phyloP scores from a whole-genome alignment of 2,888 invertebrate genomes.

The Prenolepis imparis region DNA sequence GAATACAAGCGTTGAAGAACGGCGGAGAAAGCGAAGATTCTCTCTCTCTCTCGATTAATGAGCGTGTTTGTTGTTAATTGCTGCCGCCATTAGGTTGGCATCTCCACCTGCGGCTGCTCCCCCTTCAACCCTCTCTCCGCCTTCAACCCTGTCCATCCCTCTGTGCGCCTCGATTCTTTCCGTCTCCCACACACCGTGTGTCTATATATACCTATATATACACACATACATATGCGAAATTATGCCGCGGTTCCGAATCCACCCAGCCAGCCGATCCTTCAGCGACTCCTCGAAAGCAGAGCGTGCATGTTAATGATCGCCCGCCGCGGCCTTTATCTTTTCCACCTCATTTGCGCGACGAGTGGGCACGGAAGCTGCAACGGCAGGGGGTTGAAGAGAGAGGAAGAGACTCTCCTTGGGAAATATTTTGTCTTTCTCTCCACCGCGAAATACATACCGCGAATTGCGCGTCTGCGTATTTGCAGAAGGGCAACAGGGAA shows the following conservation, averaged over 20 bases:
- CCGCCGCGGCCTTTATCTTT: conserved; percentile 85
- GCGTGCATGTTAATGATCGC: conserved; percentile 86
- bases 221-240: conserved; percentile 45
- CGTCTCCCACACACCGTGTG: conserved; percentile 29
- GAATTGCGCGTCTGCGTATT: conserved; percentile 29
- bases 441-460: conserved; percentile 37
- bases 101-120: conserved; percentile 73
- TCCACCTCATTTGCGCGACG: conserved; percentile 86
- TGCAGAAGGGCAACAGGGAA: background rate
- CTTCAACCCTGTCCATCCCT: conserved; percentile 31
- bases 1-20: conserved; percentile 48
- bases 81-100: conserved; percentile 86
- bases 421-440: conserved; percentile 65
- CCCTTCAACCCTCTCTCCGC: conserved; percentile 37
- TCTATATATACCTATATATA: background rate
- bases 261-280: conserved; percentile 68
- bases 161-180: conserved; percentile 53
- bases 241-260: conserved; percentile 64
- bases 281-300: conserved; percentile 81
- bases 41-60: conserved; percentile 84
- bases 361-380: conserved; percentile 78
- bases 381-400: conserved; percentile 14
- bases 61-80: conserved; percentile 87
- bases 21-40: conserved; percentile 70
- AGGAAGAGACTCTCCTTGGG: conserved; percentile 47